These are phyloP conservation scores for Drosophila leonis DNA, from an alignment of 2,888 invertebrate species.

Conservation along the genomic window DNA sequence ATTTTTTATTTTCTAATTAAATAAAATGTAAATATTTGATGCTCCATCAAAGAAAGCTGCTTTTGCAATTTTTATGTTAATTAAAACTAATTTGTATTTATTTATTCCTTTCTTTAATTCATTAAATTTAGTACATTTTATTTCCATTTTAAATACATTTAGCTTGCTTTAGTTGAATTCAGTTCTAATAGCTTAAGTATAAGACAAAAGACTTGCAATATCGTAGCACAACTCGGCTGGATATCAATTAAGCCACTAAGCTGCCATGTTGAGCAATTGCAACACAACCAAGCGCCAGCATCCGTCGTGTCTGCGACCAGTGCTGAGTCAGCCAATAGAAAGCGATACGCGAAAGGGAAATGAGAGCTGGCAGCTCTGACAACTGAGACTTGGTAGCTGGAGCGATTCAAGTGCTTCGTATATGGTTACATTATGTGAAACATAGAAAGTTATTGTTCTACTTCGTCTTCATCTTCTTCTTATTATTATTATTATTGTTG, in stretches of 20 bases:
- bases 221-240: not conserved
- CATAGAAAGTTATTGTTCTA: constrained; percentile 30
- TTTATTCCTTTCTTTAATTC: not conserved
- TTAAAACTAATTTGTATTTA: not conserved
- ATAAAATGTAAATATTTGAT: too few species aligned
- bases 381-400: constrained; percentile 4
- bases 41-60: too few species aligned
- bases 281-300: constrained; percentile 1
- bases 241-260: constrained; percentile 39
- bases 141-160: not conserved
- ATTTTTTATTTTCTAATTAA: not conserved
- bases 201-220: not conserved
- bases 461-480: not conserved
- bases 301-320: not conserved
- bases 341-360: not conserved
- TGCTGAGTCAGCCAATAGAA: constrained; percentile 1
- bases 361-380: not conserved
- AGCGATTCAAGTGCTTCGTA: constrained; percentile 50
- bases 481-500: constrained; percentile 1
- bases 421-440: constrained; percentile 64
- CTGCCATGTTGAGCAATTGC: constrained; percentile 21
- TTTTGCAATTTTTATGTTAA: not conserved
- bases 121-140: not conserved
- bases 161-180: not conserved
- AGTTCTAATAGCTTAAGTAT: not conserved